Base-by-base conservation (phyloP, 92 coral and sea anemone genomes). In the Heteractis magnifica region DNA sequence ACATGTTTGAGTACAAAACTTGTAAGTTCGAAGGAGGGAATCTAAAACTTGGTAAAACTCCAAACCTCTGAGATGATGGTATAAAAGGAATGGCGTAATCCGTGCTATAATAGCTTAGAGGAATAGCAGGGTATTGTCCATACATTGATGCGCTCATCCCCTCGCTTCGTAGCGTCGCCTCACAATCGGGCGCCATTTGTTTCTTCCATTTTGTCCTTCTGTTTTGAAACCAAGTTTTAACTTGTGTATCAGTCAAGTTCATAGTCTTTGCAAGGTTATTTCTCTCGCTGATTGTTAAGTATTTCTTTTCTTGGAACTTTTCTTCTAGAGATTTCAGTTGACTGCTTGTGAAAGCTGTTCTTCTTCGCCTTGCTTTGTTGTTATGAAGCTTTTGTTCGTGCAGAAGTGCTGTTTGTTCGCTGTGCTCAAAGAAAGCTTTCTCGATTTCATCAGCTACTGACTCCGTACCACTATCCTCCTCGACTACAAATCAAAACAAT, bases 121-220 rank as follows among this genome's bases (percentile, higher is more conserved):
- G 88, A 3, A 85, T 49, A 0, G 44, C 44, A 34, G 83, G 83
- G 19, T 72, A 65, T 72, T 89, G 92, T 86, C 92, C 92, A 82
- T 89, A 89, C 74, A 89, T n/a, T 26, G 80, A 82, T 5, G 82
- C 81, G 49, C 76, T 87, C 23, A 91, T 52, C 15, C 89, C 94
- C 15, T 93, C 97, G 82, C 84, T 87, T 14, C 92, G 92, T 19
- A 93, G 73, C n/a, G 91, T 87, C 0, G 93, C 92, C 49, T 93
- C 97, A 74, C 83, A 88, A 11, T 92, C 97, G 6, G 97, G 97
- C 50, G 92, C 94, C 90, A 91, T 94, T 90, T 95, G 98, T 77
- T 95, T 95, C 82, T 95, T 95, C 98, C 98, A 95, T 85, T 95
- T 95, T 21, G 98, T 95, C 65, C 98, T 88, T 51, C 98, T 87